A percentile compares a stretch with the other conserved stretches of the same genome.
Conservation (phyloP, 2,888 invertebrate genomes). For the Eumacrocentrus americanus region DNA sequence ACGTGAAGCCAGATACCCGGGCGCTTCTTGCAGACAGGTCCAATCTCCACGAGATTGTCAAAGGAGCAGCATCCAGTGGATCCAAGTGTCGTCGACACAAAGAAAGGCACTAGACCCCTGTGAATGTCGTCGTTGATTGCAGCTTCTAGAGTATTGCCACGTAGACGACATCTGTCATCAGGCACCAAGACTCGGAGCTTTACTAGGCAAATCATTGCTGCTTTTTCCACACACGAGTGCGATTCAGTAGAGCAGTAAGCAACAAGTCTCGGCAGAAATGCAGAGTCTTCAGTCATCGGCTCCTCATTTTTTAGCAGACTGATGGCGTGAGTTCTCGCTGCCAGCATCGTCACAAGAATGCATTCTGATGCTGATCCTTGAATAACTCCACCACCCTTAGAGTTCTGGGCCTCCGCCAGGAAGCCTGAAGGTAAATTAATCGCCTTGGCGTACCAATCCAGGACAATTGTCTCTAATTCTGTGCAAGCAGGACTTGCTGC, state of each 20-base stretch:
- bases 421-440: constrained; percentile 78
- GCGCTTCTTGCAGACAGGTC: constrained; percentile 70
- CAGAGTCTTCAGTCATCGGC: constrained; percentile 69
- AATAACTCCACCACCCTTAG: constrained; percentile 79
- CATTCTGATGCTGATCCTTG: constrained; percentile 87
- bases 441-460: constrained; percentile 82
- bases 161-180: constrained; percentile 71
- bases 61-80: constrained; percentile 85
- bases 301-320: constrained; percentile 68
- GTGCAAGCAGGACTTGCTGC: constrained; percentile 85
- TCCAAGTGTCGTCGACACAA: constrained; percentile 81
- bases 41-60: constrained; percentile 80
- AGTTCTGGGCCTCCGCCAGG: constrained; percentile 63
- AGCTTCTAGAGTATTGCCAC: constrained; percentile 68
- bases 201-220: constrained; percentile 78
- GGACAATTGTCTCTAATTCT: constrained; percentile 82
- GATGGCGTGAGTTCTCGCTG: constrained; percentile 77
- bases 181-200: constrained; percentile 75
- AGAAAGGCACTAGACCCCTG: constrained; percentile 81
- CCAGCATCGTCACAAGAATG: constrained; percentile 77
- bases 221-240: constrained; percentile 80
- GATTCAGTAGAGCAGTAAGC: constrained; percentile 78
- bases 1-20: constrained; percentile 84
- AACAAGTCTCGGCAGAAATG: constrained; percentile 76
- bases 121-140: constrained; percentile 76